Percentiles rank a stretch among this genome's conserved stretches.
phyloP scores from a whole-genome alignment of 1,140 invertebrate genomes.

The Zophobas atratus region DNA sequence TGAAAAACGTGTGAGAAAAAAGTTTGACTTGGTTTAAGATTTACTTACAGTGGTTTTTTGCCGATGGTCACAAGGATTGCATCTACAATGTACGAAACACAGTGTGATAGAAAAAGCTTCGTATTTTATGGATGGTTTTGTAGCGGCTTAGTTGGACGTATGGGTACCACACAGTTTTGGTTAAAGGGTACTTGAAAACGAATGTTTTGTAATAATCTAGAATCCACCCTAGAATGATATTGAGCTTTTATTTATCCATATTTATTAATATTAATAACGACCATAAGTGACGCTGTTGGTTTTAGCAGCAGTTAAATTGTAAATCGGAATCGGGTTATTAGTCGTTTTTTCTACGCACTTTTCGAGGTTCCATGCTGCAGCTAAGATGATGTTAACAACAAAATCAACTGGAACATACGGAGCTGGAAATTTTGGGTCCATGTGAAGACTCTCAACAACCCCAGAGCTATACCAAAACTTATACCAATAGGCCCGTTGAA shows the following conservation, averaged over 20 bases:
- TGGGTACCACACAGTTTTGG: conserved; percentile 71
- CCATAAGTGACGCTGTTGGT: conserved; percentile 79
- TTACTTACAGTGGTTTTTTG: conserved; percentile 74
- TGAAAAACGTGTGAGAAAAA: conserved; percentile 65
- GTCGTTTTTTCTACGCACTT: not conserved
- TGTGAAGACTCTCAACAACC: conserved; percentile 78
- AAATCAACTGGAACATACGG: conserved; percentile 87
- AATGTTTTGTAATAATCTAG: conserved; percentile 62
- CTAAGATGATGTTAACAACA: conserved; percentile 82
- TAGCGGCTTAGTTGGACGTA: conserved; percentile 71
- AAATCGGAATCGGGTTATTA: conserved; percentile 69
- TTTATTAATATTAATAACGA: conserved; percentile 66
- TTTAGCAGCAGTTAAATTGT: conserved; percentile 78
- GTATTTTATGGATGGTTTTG: conserved; percentile 68
- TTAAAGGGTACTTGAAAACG: conserved; percentile 65
- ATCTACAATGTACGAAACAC: conserved; percentile 74
- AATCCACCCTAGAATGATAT: conserved; percentile 60
- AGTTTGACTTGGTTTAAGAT: not conserved
- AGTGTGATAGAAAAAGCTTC: conserved; percentile 71
- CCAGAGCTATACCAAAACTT: conserved; percentile 72
- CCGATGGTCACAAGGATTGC: conserved; percentile 70
- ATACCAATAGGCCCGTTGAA: conserved; percentile 82
- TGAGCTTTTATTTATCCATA: conserved; percentile 44
- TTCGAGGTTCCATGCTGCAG: conserved; percentile 76
- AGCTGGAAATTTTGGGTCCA: conserved; percentile 71